These are phyloP conservation scores for Yponomeuta cagnagella DNA, from an alignment of 2,888 invertebrate species.

Conservation along the genomic window DNA sequence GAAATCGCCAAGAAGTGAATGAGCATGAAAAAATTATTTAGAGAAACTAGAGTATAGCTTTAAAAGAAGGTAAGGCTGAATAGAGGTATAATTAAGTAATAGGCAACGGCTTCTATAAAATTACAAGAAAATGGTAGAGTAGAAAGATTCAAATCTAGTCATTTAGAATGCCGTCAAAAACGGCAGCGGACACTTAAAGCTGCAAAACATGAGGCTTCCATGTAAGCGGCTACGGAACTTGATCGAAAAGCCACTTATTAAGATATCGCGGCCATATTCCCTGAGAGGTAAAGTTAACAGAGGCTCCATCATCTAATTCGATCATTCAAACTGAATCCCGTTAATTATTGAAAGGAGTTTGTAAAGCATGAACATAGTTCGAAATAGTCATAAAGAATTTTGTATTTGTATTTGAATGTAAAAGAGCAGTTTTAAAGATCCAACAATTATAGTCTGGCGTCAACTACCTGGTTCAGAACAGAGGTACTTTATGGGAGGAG, in stretches of 20 bases:
- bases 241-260: slow-evolving; percentile 69
- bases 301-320: neutral
- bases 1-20: no score
- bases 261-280: slow-evolving; percentile 66
- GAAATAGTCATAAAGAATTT: no score
- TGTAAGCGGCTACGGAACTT: slow-evolving; percentile 38
- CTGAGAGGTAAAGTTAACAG: slow-evolving; percentile 17
- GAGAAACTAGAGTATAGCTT: no score
- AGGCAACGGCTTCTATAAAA: neutral
- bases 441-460: no score
- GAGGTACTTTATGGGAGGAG: no score
- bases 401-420: no score
- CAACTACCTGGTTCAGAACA: no score
- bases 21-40: no score
- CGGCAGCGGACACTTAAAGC: slow-evolving; percentile 29
- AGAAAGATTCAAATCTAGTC: slow-evolving; percentile 9
- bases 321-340: no score
- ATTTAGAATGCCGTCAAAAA: slow-evolving; percentile 19
- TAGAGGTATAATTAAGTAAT: neutral
- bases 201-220: slow-evolving; percentile 47
- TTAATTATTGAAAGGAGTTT: no score
- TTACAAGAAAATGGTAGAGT: neutral
- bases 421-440: no score
- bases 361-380: no score
- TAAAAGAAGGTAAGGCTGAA: neutral